Base-by-base conservation (phyloP, 2,888 invertebrate genomes). In the Plutella xylostella region DNA sequence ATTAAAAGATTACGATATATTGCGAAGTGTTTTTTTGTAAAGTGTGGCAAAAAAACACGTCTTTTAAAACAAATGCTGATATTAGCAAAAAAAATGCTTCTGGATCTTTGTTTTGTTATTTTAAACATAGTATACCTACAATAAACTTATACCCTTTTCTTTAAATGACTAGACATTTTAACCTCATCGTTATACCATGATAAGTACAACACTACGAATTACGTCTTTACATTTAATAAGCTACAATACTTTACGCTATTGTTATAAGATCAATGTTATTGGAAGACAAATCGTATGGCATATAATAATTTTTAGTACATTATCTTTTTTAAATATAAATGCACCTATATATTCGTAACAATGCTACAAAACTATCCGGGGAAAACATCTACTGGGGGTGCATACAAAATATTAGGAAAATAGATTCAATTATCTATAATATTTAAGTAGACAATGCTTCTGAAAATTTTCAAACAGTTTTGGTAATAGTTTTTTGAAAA, bases 251-350 rank as follows among this genome's bases (percentile, higher is more conserved):
- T 76, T 74, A 76, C 65, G 63, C 80, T 83, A 82, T 79, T 78
- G 78, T 75, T 72, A 72, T 77, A 77, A 76, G 79, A 78, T 77
- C 77, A 79, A 77, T 76, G 67, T 82, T 82, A 79, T 72, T 85
- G 84, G 84, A 85, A 85, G 84, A 85, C 84, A 84, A 84, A 78
- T 84, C 75, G 83, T 84, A 84, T 84, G 84, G 84, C 84, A 75
- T 82, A 82, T 67, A 74, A 80, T 82, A 79, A 64, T 61, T 43
- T n/a, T 72, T 73, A 72, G 68, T 77, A 74, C 65, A 68, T 66
- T 63, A 63, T 65, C 58, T 71, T 61, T 68, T 65, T 65, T 65
- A 58, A 76, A 74, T 78, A 75, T 62, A 74, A 77, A 76, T 72
- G 75, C 79, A 82, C 77, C 78, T 72, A 78, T 68, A 72, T 69